Evolutionary conservation across 2,888 invertebrate genomes (phyloP).

Genomic region (Diachrysia chrysitis): DNA sequence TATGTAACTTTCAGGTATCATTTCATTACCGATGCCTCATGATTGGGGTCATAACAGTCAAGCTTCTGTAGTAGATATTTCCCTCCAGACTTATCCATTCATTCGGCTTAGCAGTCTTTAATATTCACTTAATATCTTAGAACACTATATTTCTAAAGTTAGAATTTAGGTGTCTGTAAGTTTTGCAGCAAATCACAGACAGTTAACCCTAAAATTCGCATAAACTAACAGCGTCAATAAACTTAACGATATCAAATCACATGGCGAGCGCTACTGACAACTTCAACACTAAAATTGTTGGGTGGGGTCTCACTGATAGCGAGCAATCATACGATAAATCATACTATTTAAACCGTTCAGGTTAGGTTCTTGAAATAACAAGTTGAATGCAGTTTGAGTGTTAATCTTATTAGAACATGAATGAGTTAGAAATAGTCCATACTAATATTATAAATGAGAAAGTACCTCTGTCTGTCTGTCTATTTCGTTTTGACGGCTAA

Average conservation of each 20-base stretch:
- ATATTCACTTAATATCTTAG: neutral
- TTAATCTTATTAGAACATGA: no score
- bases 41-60: no score
- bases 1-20: no score
- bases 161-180: neutral
- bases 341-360: neutral
- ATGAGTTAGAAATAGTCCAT: no score
- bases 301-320: slow-evolving; percentile 35
- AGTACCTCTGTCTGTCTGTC: no score
- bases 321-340: neutral
- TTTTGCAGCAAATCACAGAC: slow-evolving; percentile 6
- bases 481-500: no score
- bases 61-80: no score
- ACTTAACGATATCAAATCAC: slow-evolving; percentile 56
- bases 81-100: no score
- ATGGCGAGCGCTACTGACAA: slow-evolving; percentile 42
- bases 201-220: slow-evolving; percentile 49
- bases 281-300: slow-evolving; percentile 57
- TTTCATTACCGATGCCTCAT: no score
- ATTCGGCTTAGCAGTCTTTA: no score
- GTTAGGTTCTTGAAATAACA: neutral
- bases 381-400: neutral
- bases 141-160: neutral
- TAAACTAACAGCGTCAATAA: slow-evolving; percentile 40
- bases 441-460: no score